Conservation (phyloP, 2,888 invertebrate species). For the Baccha elongata region DNA sequence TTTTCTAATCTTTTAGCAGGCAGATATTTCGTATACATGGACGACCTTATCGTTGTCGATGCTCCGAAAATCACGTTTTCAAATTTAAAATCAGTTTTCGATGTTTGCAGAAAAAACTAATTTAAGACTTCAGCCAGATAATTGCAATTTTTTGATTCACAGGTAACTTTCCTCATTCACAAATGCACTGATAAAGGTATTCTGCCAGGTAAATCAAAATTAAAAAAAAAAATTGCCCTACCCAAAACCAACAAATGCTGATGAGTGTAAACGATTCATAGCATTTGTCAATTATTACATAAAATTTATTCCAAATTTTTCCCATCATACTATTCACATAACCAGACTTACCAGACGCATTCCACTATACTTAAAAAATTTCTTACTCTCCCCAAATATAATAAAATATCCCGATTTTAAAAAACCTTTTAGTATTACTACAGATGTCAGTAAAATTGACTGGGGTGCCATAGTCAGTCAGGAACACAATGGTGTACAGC, state of each 20-base stretch:
- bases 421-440: constrained; percentile 29
- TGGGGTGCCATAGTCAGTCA: no score
- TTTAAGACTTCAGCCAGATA: background rate
- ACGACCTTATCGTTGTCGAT: no score
- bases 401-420: constrained; percentile 32
- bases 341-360: constrained; percentile 29
- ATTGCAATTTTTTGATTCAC: background rate
- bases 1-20: no score
- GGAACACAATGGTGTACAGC: no score
- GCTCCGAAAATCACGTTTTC: background rate
- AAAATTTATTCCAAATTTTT: constrained; percentile 48
- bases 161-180: background rate
- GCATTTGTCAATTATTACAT: constrained; percentile 54
- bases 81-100: background rate
- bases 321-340: constrained; percentile 10
- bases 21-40: no score
- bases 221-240: no score
- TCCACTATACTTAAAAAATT: constrained; percentile 26
- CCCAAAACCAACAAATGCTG: constrained; percentile 29
- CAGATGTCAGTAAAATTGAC: constrained; percentile 61
- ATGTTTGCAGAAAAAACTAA: background rate
- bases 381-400: constrained; percentile 8
- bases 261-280: constrained; percentile 26
- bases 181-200: background rate
- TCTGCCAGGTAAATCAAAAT: no score